Base-by-base conservation (phyloP, 2,888 invertebrate species). In the Lithophane ornitopus region DNA sequence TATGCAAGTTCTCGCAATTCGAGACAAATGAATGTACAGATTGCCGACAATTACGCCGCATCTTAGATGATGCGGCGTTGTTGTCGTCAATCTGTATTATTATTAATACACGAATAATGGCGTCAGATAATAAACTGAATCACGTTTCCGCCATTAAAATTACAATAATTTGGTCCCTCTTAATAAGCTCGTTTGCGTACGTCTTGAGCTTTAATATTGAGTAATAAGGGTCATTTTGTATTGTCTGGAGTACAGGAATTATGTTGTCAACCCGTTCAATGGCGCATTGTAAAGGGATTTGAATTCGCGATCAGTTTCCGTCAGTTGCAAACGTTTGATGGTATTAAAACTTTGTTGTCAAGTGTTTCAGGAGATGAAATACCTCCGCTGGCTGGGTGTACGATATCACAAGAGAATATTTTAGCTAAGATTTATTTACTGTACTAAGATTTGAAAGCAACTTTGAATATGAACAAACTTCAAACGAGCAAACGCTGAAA, bases 271-370 rank as follows among this genome's bases (percentile, higher is more conserved):
- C 70, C 69, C 61, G 84, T 82, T 87, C 84, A 87, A 88, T 87
- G 86, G 84, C 76, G 82, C 79, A 85, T 86, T 85, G 84, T 86
- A 77, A 84, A 79, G 78, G 86, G 87, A 87, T 86, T 85, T 76
- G 70, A 85, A 78, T 82, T 78, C 65, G 61, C 79, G 85, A 85
- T 84, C 81, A 79, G 80, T 83, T 85, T 76, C 76, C 75, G 41
- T 66, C 74, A 58, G 71, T 69, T 19, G 74, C 68, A 70, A 85
- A 84, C 87, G 88, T 89, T 90, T 90, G 88, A 89, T 87, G 88
- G 88, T 83, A 90, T 91, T 89, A 90, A 85, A 89, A 91, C 85
- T 90, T 89, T 82, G 77, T 66, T 59, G 70, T 63, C 80, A 76
- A 87, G 78, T 85, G 81, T 85, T 74, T 70, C 81, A 49, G 77